Percentiles rank a stretch among this genome's conserved stretches.
phyloP scores from a whole-genome alignment of 2,888 invertebrate species.

The Campaea margaritaria region DNA sequence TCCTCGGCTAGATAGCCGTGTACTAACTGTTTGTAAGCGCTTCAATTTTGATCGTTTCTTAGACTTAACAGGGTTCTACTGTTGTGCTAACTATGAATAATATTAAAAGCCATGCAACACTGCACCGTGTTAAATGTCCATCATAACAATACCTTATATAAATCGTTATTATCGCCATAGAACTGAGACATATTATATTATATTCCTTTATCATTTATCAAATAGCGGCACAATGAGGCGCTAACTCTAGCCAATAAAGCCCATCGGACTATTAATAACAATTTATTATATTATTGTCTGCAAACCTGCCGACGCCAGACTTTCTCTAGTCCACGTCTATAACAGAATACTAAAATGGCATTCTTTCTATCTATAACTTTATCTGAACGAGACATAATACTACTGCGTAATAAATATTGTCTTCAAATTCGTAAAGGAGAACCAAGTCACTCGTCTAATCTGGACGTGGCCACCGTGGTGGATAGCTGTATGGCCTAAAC shows the following conservation, averaged over 20 bases:
- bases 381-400: no score
- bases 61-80: background rate
- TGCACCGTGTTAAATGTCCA: no score
- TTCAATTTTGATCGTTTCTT: slow-evolving; percentile 4
- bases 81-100: background rate
- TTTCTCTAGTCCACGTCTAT: slow-evolving; percentile 44
- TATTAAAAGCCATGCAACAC: background rate
- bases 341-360: background rate
- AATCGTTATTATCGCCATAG: background rate
- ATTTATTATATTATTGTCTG: slow-evolving; percentile 55
- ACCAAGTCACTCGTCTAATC: no score
- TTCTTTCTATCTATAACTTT: no score
- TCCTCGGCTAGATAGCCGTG: background rate
- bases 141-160: background rate
- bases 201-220: slow-evolving; percentile 25
- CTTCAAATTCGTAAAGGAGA: no score
- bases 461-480: no score
- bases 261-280: slow-evolving; percentile 56
- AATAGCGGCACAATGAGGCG: slow-evolving; percentile 38
- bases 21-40: background rate
- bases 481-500: no score
- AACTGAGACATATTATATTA: background rate
- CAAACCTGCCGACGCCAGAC: slow-evolving; percentile 41
- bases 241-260: slow-evolving; percentile 42
- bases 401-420: no score